Conservation (phyloP, 1,140 invertebrate genomes). For the Drosophila kanapiae region DNA sequence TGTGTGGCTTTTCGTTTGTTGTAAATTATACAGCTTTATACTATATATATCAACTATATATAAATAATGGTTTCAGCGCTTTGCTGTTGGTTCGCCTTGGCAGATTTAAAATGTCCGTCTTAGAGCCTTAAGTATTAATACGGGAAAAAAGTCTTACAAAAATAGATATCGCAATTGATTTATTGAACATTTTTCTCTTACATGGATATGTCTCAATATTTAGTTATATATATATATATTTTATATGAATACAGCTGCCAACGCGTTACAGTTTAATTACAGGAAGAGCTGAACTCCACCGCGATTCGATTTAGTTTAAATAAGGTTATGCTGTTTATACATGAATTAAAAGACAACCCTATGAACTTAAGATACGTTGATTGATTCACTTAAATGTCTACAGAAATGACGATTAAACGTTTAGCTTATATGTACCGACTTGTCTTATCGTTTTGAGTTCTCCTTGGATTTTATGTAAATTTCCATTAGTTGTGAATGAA, state of each 20-base stretch:
- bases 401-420: constrained; percentile 44
- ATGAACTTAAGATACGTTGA: constrained; percentile 38
- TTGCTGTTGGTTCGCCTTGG: constrained; percentile 52
- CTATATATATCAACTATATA: constrained; percentile 40
- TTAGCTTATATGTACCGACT: constrained; percentile 57
- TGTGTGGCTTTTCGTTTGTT: constrained; percentile 50
- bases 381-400: constrained; percentile 33
- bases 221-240: constrained; percentile 32
- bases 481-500: constrained; percentile 39
- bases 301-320: constrained; percentile 56
- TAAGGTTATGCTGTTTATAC: constrained; percentile 48
- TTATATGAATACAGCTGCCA: constrained; percentile 38
- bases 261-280: constrained; percentile 47
- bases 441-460: constrained; percentile 61
- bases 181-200: constrained; percentile 67
- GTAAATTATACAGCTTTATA: constrained; percentile 60
- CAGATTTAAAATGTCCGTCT: constrained; percentile 66
- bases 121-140: constrained; percentile 41
- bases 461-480: constrained; percentile 18
- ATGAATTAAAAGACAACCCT: constrained; percentile 54
- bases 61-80: constrained; percentile 66
- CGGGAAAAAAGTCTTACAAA: constrained; percentile 79
- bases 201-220: constrained; percentile 55
- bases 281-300: constrained; percentile 37
- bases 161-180: constrained; percentile 80